phyloP scores from a whole-genome alignment of 2,888 invertebrate genomes.

The Cerastis leucographa region DNA sequence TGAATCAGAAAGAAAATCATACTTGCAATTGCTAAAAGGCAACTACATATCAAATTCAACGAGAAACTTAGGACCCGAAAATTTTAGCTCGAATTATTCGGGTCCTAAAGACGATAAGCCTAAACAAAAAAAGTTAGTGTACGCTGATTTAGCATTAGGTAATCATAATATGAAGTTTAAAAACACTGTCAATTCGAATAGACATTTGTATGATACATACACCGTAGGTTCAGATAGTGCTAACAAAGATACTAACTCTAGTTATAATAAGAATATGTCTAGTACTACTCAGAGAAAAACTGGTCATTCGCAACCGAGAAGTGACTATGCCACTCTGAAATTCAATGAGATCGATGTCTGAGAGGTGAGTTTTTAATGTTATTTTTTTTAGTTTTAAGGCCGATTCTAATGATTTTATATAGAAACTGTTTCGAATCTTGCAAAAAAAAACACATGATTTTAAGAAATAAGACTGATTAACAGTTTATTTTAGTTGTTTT shows the following conservation, averaged over 20 bases:
- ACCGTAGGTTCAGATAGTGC: slow-evolving; percentile 85
- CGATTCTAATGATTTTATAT: slow-evolving; percentile 5
- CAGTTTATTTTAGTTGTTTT: neutral
- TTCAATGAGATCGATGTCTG: slow-evolving; percentile 90
- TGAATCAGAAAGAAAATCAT: slow-evolving; percentile 86
- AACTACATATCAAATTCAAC: slow-evolving; percentile 89
- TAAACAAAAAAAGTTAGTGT: slow-evolving; percentile 89
- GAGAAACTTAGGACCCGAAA: slow-evolving; percentile 84
- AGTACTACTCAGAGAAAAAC: slow-evolving; percentile 78
- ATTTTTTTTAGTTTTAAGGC: slow-evolving; percentile 2
- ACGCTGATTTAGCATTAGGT: slow-evolving; percentile 89
- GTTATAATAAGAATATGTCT: slow-evolving; percentile 83
- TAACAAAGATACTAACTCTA: slow-evolving; percentile 85
- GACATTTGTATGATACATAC: slow-evolving; percentile 89
- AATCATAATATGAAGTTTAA: slow-evolving; percentile 91
- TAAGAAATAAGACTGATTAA: neutral
- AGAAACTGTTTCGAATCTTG: neutral
- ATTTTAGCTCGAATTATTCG: slow-evolving; percentile 81
- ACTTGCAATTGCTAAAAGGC: slow-evolving; percentile 86
- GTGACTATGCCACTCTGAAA: slow-evolving; percentile 89
- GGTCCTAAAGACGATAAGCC: slow-evolving; percentile 86
- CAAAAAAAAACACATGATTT: neutral
- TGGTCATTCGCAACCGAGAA: slow-evolving; percentile 78
- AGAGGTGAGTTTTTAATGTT: slow-evolving; percentile 81
- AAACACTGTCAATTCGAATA: slow-evolving; percentile 90